Evolutionary conservation across 2,113 vertebrate genomes (phyloP).

Genomic region (Microcebus ravelobensis): DNA sequence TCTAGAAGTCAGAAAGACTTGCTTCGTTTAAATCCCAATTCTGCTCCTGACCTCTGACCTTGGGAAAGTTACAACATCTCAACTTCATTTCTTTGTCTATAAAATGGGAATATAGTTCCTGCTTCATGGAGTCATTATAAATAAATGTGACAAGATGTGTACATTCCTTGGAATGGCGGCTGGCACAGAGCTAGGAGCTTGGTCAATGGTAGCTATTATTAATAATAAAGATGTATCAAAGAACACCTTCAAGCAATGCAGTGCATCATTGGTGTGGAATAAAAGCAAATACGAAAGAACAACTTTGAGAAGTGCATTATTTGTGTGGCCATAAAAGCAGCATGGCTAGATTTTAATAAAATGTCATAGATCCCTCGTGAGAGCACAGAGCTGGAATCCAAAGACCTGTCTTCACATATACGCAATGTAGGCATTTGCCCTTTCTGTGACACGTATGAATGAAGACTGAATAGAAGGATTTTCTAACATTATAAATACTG

Average conservation of each 20-base stretch:
- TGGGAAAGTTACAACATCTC: not conserved
- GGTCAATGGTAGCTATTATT: not conserved
- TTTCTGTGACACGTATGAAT: not conserved
- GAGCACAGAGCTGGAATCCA: not conserved
- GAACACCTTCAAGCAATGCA: not conserved
- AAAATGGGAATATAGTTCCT: conserved; percentile 5
- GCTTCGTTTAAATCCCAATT: not conserved
- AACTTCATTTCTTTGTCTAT: conserved; percentile 37
- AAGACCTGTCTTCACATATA: not conserved
- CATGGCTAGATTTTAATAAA: not conserved
- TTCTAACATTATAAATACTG: not conserved
- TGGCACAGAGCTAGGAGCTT: not conserved
- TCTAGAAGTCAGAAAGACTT: not conserved
- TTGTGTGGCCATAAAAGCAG: not conserved
- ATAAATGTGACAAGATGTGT: not conserved
- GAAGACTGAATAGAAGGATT: not conserved
- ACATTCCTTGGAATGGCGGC: not conserved
- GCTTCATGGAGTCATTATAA: not conserved
- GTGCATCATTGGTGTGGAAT: not conserved
- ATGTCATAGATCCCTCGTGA: not conserved
- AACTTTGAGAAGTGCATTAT: not conserved
- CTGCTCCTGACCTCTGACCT: not conserved
- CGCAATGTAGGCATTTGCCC: not conserved
- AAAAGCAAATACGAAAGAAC: not conserved
- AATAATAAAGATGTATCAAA: not conserved